These are phyloP conservation scores for Scolanthus callimorphus DNA, from an alignment of 92 coral and sea anemone species.

Conservation along the genomic window DNA sequence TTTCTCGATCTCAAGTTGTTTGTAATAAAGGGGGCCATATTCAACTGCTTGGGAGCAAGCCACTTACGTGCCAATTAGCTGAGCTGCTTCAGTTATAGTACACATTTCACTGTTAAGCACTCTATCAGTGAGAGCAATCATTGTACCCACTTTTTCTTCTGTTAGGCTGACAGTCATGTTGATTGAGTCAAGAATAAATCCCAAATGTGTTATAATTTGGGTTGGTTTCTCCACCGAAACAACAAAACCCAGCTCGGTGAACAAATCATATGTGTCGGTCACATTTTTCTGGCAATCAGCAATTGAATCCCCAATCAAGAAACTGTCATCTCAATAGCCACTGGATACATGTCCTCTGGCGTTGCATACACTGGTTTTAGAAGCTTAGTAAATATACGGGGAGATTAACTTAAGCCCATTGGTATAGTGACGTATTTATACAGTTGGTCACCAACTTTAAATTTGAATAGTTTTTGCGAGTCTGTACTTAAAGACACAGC, in stretches of 20 bases:
- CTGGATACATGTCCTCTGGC: too few species aligned
- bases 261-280: slow-evolving; percentile 1
- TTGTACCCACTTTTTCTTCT: slow-evolving; percentile 6
- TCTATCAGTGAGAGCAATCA: not conserved
- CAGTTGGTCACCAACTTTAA: not conserved
- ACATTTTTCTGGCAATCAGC: slow-evolving; percentile 8
- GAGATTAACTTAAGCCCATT: slow-evolving; percentile 17
- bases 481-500: not conserved
- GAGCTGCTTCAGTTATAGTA: not conserved
- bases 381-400: slow-evolving; percentile 29
- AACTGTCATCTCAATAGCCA: too few species aligned
- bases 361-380: slow-evolving; percentile 39
- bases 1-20: slow-evolving; percentile 11
- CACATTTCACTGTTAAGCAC: not conserved
- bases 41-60: slow-evolving; percentile 8
- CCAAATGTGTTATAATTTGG: slow-evolving; percentile 7
- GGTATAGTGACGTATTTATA: slow-evolving; percentile 16
- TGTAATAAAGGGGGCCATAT: slow-evolving; percentile 10
- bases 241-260: slow-evolving; percentile 11
- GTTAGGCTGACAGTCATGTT: slow-evolving; percentile 26
- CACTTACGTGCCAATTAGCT: slow-evolving; percentile 18
- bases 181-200: slow-evolving; percentile 18
- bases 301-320: slow-evolving; percentile 4
- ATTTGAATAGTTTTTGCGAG: slow-evolving; percentile 22
- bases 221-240: slow-evolving; percentile 18